Evolutionary conservation across 2,113 vertebrate genomes (phyloP).

Genomic region (Phoenicopterus ruber): DNA sequence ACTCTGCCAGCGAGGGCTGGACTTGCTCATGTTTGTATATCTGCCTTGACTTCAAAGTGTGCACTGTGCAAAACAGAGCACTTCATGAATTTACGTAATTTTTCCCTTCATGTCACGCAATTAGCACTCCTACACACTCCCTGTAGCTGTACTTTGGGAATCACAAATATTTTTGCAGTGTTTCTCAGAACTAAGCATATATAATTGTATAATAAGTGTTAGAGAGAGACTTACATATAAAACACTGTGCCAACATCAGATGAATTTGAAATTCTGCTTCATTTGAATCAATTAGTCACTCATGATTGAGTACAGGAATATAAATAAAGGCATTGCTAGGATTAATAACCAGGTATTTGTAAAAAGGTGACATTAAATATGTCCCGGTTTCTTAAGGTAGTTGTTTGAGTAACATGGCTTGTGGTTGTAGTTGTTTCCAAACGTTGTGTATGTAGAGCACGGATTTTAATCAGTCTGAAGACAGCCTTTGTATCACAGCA

Average conservation of each 20-base stretch:
- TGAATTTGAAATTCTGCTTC: slow-evolving; percentile 7
- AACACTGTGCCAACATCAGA: neutral
- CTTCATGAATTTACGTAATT: neutral
- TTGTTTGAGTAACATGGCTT: neutral
- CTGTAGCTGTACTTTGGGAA: slow-evolving; percentile 43
- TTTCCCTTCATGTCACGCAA: slow-evolving; percentile 13
- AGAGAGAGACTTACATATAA: neutral
- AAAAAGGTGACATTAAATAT: neutral
- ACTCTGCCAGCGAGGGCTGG: neutral
- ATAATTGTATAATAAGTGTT: slow-evolving; percentile 9
- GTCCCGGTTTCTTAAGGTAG: neutral
- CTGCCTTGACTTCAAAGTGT: neutral
- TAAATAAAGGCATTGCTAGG: neutral
- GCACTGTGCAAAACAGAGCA: neutral
- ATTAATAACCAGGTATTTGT: neutral
- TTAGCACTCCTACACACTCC: slow-evolving; percentile 56
- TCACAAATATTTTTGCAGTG: slow-evolving; percentile 60
- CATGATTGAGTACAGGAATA: neutral
- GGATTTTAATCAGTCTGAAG: neutral
- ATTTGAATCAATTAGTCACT: slow-evolving; percentile 13
- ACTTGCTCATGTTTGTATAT: neutral
- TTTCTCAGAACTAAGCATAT: slow-evolving; percentile 35
- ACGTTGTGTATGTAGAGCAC: neutral
- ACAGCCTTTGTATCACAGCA: neutral
- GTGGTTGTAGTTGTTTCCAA: neutral